Evolutionary conservation across 2,113 vertebrate genomes (phyloP), one percentile per base, ranked within the genome.

Genomic region (Microtus oregoni): DNA sequence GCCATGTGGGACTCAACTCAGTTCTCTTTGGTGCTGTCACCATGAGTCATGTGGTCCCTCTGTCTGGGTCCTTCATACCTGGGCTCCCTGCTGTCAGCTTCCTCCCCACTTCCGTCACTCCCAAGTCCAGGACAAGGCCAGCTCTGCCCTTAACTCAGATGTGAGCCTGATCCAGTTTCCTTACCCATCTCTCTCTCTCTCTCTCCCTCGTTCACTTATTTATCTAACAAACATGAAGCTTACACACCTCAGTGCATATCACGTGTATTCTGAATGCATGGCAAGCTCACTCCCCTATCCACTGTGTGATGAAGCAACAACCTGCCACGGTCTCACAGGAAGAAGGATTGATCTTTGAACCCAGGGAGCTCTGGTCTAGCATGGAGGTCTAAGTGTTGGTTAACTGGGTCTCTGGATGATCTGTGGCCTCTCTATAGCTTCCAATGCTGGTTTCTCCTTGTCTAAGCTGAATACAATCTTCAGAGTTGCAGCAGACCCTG

Each of bases 21-120:
- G 41, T 17, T 2, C n/a, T 0, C 15, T 10, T 58, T 68, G 52
- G 76, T 7, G 2, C 26, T 24, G 3, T 41, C 47, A 30, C 11
- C 15, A 7, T 73, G 68, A 55, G 35, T 13, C 32, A 4, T 41
- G 50, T 47, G 50, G 3, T 10, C 14, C 32, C 50, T 15, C 35
- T 1, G 0, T 41, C 77, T 6, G 41, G 15, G 50, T 35, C 52
- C 9, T 3, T 67, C 2, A 0, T 20, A 0, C 0, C 47, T 19
- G 15, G 6, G 55, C 4, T 79, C 58, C 52, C 41, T 1, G 72
- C 32, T 2, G 24, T n/a, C 3, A 7, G 63, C 17, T 20, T 30
- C 30, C 41, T 28, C 24, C 13, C 28, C 1, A 0, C 5, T 4
- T 47, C n/a, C 1, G 0, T 41, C 3, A 0, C 52, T 5, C 52